Percentiles rank a stretch among this genome's conserved stretches.
These are phyloP conservation scores for Meandrina meandrites DNA, from an alignment of 92 coral and sea anemone genomes.

Conservation along the genomic window DNA sequence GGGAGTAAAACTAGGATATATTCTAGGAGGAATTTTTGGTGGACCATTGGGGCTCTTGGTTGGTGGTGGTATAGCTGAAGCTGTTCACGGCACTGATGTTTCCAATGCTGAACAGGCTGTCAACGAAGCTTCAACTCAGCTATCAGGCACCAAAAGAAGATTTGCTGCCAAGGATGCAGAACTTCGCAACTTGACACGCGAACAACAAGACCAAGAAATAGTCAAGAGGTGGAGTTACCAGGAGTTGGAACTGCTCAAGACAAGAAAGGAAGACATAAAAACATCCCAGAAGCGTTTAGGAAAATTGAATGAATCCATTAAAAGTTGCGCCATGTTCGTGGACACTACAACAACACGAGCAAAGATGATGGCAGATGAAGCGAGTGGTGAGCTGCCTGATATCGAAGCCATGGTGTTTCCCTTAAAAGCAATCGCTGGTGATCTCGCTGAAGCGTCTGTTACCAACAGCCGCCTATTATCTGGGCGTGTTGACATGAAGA, in stretches of 20 bases:
- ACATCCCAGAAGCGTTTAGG: slow-evolving; percentile 15
- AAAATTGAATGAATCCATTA: slow-evolving; percentile 24
- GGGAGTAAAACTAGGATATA: background rate
- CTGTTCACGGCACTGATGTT: background rate
- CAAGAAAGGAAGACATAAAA: slow-evolving; percentile 8
- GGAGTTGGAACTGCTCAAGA: slow-evolving; percentile 27
- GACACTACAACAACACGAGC: slow-evolving; percentile 23
- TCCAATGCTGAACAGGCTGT: slow-evolving; percentile 27
- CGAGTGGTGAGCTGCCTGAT: slow-evolving; percentile 22
- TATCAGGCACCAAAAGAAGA: background rate
- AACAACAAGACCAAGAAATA: background rate
- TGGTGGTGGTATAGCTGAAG: background rate
- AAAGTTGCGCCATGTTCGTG: slow-evolving; percentile 22
- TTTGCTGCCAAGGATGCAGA: background rate
- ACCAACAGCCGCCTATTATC: slow-evolving; percentile 35
- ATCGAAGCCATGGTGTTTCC: slow-evolving; percentile 30
- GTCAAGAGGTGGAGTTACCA: background rate
- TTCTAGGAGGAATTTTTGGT: background rate
- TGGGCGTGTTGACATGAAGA: slow-evolving; percentile 30
- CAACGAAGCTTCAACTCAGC: slow-evolving; percentile 9
- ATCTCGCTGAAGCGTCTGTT: slow-evolving; percentile 22
- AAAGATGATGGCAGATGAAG: slow-evolving; percentile 40
- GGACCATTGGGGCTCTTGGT: slow-evolving; percentile 11
- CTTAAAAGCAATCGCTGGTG: slow-evolving; percentile 38
- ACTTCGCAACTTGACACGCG: background rate